Percentiles rank a stretch among this genome's conserved stretches.
phyloP scores from a whole-genome alignment of 2,888 invertebrate genomes.

The Petrolisthes cinctipes region DNA sequence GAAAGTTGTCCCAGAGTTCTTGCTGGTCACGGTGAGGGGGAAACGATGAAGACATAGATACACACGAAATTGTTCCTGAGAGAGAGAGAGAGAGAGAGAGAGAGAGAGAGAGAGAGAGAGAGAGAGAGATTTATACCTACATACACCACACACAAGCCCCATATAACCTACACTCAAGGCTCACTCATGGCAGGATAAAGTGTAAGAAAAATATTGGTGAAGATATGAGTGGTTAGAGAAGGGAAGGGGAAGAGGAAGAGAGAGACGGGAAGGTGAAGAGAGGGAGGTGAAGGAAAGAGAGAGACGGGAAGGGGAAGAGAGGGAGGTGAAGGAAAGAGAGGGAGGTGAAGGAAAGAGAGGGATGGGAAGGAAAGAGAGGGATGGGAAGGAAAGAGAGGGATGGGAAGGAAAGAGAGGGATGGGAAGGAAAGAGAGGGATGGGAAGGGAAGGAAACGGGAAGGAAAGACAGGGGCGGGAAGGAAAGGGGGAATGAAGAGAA shows the following conservation, averaged over 20 bases:
- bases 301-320: background rate
- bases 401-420: background rate
- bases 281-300: background rate
- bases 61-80: background rate
- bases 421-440: background rate
- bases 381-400: background rate
- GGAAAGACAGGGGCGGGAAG: background rate
- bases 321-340: background rate
- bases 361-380: background rate
- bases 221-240: background rate
- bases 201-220: too few relatives aligned
- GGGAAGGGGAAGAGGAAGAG: background rate
- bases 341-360: background rate
- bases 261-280: background rate
- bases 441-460: background rate
- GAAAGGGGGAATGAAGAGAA: background rate
- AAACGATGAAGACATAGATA: background rate
- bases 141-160: background rate
- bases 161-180: background rate
- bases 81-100: conserved; percentile 1
- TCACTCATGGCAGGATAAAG: background rate
- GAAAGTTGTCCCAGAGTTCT: too few relatives aligned
- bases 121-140: background rate
- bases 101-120: background rate
- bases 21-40: too few relatives aligned